phyloP scores from a whole-genome alignment of 2,888 invertebrate genomes.

The Pandemis corylana region DNA sequence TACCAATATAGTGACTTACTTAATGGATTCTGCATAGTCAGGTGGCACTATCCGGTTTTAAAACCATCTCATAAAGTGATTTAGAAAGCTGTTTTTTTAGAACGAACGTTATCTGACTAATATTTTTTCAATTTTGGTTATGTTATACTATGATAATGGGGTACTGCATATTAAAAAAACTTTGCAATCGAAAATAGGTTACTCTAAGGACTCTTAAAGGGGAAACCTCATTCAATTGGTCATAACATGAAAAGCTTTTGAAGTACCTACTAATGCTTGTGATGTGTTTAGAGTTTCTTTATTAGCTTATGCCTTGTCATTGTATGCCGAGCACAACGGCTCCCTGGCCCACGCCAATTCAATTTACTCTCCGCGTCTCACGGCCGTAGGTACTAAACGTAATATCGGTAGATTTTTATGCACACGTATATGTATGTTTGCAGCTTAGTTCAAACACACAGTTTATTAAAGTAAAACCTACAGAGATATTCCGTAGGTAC shows the following conservation, averaged over 20 bases:
- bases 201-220: not conserved
- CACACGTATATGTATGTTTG: not conserved
- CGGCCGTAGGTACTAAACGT: not conserved
- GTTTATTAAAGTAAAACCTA: not conserved
- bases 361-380: conserved; percentile 2
- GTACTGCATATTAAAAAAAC: too few relatives aligned
- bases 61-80: not conserved
- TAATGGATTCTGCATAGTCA: too few relatives aligned
- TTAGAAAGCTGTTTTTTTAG: not conserved
- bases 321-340: conserved; percentile 1
- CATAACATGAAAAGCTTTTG: not conserved
- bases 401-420: not conserved
- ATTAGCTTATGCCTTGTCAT: conserved; percentile 1
- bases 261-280: not conserved
- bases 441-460: not conserved
- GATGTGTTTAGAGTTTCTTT: not conserved
- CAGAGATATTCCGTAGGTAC: too few relatives aligned
- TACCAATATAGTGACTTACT: not conserved
- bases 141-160: too few relatives aligned
- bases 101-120: too few relatives aligned
- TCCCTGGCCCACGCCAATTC: not conserved
- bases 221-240: not conserved
- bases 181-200: not conserved
- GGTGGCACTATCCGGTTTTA: too few relatives aligned
- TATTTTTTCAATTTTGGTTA: too few relatives aligned